phyloP scores from a whole-genome alignment of 2,888 invertebrate species.

The Parnassius glacialis region DNA sequence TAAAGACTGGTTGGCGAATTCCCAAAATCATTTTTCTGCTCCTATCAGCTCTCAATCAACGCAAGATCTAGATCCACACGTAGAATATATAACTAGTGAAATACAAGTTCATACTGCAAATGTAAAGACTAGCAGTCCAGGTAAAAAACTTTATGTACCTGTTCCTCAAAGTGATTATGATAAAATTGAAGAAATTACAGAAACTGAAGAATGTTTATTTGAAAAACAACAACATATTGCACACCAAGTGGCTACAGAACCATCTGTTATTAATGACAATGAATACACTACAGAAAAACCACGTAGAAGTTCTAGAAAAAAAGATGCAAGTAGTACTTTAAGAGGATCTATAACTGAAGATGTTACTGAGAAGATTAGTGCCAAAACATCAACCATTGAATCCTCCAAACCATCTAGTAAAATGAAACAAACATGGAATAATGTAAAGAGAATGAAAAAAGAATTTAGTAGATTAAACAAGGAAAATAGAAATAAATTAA shows the following conservation, averaged over 20 bases:
- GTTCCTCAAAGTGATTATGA: conserved; percentile 68
- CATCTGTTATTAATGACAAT: conserved; percentile 49
- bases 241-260: conserved; percentile 57
- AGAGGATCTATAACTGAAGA: conserved; percentile 37
- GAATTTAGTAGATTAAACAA: conserved; percentile 69
- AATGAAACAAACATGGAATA: conserved; percentile 61
- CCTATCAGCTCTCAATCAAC: conserved; percentile 41
- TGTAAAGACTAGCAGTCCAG: conserved; percentile 41
- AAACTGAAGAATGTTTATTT: conserved; percentile 42
- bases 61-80: conserved; percentile 40
- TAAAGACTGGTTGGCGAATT: conserved; percentile 63
- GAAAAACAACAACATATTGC: conserved; percentile 49
- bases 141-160: conserved; percentile 44
- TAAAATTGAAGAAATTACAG: conserved; percentile 63
- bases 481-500: conserved; percentile 62
- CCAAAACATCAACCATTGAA: conserved; percentile 41
- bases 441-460: conserved; percentile 71
- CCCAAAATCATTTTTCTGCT: conserved; percentile 68
- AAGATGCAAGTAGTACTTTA: conserved; percentile 32
- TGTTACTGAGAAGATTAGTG: conserved; percentile 16
- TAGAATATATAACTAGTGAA: conserved; percentile 50
- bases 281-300: conserved; percentile 55
- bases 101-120: conserved; percentile 52
- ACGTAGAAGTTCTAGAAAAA: conserved; percentile 64
- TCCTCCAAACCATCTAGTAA: conserved; percentile 44